phyloP scores from a whole-genome alignment of 2,888 invertebrate species.

The Tenthredo amoena region DNA sequence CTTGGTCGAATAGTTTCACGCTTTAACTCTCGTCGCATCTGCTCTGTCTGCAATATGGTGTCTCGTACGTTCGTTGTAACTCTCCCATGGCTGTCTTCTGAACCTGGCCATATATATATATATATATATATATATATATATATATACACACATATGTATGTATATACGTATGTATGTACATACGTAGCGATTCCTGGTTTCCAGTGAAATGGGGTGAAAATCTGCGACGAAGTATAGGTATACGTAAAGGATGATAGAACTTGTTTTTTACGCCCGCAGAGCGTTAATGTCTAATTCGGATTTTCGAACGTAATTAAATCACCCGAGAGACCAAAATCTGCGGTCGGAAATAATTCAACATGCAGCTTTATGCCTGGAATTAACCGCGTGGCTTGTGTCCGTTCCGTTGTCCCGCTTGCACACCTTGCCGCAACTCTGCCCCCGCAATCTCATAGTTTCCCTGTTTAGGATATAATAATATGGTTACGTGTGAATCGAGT shows the following conservation, averaged over 20 bases:
- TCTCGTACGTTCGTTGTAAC: constrained; percentile 35
- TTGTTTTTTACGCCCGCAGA: background rate
- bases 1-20: constrained; percentile 44
- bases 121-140: background rate
- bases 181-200: background rate
- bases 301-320: constrained; percentile 74
- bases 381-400: background rate
- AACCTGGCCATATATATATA: background rate
- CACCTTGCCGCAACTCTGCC: background rate
- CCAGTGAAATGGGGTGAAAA: background rate
- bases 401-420: background rate
- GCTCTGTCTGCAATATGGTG: constrained; percentile 41
- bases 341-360: constrained; percentile 76
- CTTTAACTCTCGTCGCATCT: constrained; percentile 39
- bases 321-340: constrained; percentile 70
- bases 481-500: constrained; percentile 74
- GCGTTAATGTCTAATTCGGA: constrained; percentile 54
- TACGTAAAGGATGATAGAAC: background rate
- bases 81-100: background rate
- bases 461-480: constrained; percentile 69
- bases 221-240: background rate
- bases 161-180: background rate
- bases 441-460: constrained; percentile 38
- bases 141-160: too few relatives aligned
- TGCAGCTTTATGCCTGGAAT: constrained; percentile 53